Conservation (phyloP, 2,113 vertebrate species). For the Prochilodus magdalenae region DNA sequence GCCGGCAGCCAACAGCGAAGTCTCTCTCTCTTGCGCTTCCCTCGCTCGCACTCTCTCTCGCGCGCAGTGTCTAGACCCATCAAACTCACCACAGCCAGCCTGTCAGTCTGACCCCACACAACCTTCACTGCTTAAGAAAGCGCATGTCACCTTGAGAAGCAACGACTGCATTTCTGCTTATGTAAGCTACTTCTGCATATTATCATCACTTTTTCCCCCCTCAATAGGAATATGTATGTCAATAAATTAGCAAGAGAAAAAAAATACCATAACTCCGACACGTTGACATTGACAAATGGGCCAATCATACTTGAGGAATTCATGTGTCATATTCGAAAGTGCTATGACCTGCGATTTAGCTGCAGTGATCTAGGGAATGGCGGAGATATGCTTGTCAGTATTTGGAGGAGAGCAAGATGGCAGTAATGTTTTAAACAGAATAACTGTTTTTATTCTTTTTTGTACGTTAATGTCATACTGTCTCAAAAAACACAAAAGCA, state of each 20-base stretch:
- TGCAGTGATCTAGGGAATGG: slow-evolving; percentile 63
- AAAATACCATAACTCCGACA: slow-evolving; percentile 38
- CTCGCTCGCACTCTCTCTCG: background rate
- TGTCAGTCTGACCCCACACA: background rate
- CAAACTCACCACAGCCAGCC: background rate
- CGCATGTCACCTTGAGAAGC: slow-evolving; percentile 24
- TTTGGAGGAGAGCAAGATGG: slow-evolving; percentile 56
- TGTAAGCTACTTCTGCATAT: background rate
- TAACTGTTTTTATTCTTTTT: no score
- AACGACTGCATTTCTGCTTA: slow-evolving; percentile 40
- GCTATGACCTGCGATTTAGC: slow-evolving; percentile 69
- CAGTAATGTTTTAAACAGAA: no score
- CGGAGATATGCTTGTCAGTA: slow-evolving; percentile 68
- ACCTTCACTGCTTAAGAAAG: background rate
- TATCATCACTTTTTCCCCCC: slow-evolving; percentile 23
- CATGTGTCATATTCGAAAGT: slow-evolving; percentile 65
- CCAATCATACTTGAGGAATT: slow-evolving; percentile 71
- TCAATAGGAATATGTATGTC: slow-evolving; percentile 50
- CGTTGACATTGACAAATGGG: slow-evolving; percentile 76
- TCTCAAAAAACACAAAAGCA: background rate
- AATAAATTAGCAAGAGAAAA: slow-evolving; percentile 50
- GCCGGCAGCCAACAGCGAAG: slow-evolving; percentile 58
- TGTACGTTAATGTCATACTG: no score
- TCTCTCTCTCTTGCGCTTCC: background rate
- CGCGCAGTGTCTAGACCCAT: background rate